These are phyloP conservation scores for Serranus cabrilla DNA, from an alignment of 2,797 vertebrate species.

Conservation along the genomic window DNA sequence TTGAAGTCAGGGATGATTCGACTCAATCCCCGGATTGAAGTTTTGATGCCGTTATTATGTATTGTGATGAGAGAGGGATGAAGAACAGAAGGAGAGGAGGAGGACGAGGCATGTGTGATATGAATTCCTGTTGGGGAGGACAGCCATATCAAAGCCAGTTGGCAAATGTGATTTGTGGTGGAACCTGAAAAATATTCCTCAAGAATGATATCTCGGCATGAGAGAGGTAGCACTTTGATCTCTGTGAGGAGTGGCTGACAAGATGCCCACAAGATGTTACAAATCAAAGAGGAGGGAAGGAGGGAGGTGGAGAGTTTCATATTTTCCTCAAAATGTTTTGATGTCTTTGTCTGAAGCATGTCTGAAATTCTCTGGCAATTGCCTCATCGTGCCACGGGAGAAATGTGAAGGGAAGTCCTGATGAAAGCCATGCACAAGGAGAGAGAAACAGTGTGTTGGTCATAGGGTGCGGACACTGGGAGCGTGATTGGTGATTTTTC, in stretches of 20 bases:
- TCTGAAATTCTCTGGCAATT: constrained; percentile 44
- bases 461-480: background rate
- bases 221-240: constrained; percentile 60
- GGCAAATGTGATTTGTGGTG: constrained; percentile 52
- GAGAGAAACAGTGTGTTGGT: background rate
- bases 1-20: constrained; percentile 58
- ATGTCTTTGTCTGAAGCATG: constrained; percentile 49
- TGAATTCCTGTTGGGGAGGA: constrained; percentile 63
- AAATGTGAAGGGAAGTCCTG: constrained; percentile 17
- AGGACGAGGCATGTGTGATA: constrained; percentile 32
- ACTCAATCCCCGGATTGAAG: constrained; percentile 51
- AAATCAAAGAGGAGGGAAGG: constrained; percentile 48
- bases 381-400: constrained; percentile 8
- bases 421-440: constrained; percentile 21
- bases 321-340: constrained; percentile 53
- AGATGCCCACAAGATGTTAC: constrained; percentile 50
- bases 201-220: constrained; percentile 48
- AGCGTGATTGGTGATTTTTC: constrained; percentile 33
- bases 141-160: constrained; percentile 60
- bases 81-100: constrained; percentile 46
- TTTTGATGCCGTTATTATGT: constrained; percentile 60
- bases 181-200: constrained; percentile 43
- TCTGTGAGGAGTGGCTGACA: constrained; percentile 43
- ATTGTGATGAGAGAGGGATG: constrained; percentile 52
- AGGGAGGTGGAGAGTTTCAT: constrained; percentile 40